Evolutionary conservation across 2,888 invertebrate species (phyloP).

Genomic region (Gandaritis pyraliata): DNA sequence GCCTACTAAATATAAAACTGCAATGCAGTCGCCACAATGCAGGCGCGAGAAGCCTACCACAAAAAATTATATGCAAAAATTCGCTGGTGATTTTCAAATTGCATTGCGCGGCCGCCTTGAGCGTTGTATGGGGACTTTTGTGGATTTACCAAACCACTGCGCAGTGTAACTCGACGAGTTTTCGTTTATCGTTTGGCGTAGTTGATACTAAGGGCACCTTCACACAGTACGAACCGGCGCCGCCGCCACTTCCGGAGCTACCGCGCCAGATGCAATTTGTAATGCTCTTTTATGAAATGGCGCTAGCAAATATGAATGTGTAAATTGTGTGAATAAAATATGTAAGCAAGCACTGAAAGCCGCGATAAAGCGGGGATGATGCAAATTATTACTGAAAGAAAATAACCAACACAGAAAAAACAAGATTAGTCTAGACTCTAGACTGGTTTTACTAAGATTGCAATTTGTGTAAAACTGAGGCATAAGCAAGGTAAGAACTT

Average conservation of each 20-base stretch:
- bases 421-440: background rate
- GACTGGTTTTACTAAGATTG: background rate
- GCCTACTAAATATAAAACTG: slow-evolving; percentile 22
- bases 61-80: too few species aligned
- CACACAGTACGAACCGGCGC: slow-evolving; percentile 50
- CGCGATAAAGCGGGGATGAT: slow-evolving; percentile 6
- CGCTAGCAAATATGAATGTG: slow-evolving; percentile 27
- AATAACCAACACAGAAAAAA: slow-evolving; percentile 9
- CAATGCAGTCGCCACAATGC: slow-evolving; percentile 27
- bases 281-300: slow-evolving; percentile 32
- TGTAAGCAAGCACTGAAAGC: slow-evolving; percentile 14
- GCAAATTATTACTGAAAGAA: slow-evolving; percentile 7
- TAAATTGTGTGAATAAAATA: slow-evolving; percentile 23
- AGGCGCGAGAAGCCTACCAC: slow-evolving; percentile 33
- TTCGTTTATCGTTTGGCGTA: too few species aligned
- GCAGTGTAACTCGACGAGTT: too few species aligned
- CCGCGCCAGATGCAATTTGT: slow-evolving; percentile 52
- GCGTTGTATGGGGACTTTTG: too few species aligned
- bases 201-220: slow-evolving; percentile 19
- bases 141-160: too few species aligned
- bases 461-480: background rate
- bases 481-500: background rate
- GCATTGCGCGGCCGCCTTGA: too few species aligned
- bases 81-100: too few species aligned
- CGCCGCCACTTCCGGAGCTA: slow-evolving; percentile 51